These are phyloP conservation scores for Halichoerus grypus DNA, from an alignment of 2,113 vertebrate genomes.

Conservation along the genomic window DNA sequence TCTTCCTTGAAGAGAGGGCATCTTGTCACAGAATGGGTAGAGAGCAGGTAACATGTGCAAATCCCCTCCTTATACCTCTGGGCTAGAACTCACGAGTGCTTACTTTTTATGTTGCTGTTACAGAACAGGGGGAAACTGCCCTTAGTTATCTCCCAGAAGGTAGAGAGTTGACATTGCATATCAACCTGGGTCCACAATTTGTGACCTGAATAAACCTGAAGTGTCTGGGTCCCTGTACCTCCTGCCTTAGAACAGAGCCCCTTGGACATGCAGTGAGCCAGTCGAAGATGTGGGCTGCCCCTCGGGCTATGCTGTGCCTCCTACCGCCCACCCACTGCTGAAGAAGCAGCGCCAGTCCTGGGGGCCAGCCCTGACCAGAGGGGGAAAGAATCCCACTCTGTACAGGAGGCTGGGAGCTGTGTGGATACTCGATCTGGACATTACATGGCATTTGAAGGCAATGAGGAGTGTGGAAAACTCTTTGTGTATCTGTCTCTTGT, in stretches of 20 bases:
- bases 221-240: no score
- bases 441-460: no score
- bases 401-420: not conserved
- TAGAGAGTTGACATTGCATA: not conserved
- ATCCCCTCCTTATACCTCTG: not conserved
- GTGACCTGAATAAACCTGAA: not conserved
- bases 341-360: not conserved
- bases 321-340: fast-evolving
- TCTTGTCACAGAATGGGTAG: not conserved
- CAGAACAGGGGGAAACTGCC: not conserved
- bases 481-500: not conserved
- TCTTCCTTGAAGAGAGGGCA: not conserved
- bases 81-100: not conserved
- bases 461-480: fast-evolving
- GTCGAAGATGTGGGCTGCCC: not conserved
- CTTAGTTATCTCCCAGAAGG: not conserved
- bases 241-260: not conserved
- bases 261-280: not conserved
- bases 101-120: not conserved
- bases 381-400: not conserved
- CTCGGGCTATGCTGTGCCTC: not conserved
- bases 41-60: not conserved
- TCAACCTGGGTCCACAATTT: fast-evolving
- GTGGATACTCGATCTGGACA: not conserved
- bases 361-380: fast-evolving